phyloP scores from a whole-genome alignment of 2,797 vertebrate species.

The Gymnoscopelus microlampas region DNA sequence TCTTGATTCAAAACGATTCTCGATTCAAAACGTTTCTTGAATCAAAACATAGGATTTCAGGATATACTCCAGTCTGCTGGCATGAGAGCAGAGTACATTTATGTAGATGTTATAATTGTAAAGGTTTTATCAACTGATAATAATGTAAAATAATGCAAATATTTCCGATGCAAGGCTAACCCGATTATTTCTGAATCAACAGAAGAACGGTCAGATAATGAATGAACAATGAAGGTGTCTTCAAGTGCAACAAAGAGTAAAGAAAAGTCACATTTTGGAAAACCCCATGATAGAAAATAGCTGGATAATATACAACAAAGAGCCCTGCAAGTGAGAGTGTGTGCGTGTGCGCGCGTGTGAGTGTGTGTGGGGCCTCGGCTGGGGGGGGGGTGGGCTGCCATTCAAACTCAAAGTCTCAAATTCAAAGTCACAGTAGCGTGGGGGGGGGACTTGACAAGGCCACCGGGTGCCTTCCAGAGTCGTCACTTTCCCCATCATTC shows the following conservation, averaged over 20 bases:
- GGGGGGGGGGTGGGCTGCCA: background rate
- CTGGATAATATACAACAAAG: background rate
- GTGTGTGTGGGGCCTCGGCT: background rate
- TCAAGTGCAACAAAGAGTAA: slow-evolving; percentile 35
- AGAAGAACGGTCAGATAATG: background rate
- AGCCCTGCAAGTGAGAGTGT: background rate
- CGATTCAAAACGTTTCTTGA: too few relatives aligned
- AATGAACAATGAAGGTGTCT: slow-evolving; percentile 35
- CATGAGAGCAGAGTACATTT: too few relatives aligned
- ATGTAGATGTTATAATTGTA: too few relatives aligned
- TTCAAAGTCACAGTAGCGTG: slow-evolving; percentile 15
- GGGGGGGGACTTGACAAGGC: slow-evolving; percentile 27
- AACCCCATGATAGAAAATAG: slow-evolving; percentile 21
- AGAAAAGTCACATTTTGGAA: slow-evolving; percentile 18
- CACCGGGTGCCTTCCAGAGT: slow-evolving; percentile 31
- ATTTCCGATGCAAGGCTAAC: slow-evolving; percentile 5
- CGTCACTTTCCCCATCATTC: slow-evolving; percentile 34
- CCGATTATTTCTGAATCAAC: background rate
- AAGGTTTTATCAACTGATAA: too few relatives aligned
- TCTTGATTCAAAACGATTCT: too few relatives aligned
- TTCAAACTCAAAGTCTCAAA: slow-evolving; percentile 7
- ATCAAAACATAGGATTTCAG: too few relatives aligned
- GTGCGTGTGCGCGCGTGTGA: background rate
- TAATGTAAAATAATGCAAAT: background rate
- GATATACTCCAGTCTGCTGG: too few relatives aligned